Evolutionary conservation across 2,888 invertebrate genomes (phyloP).

Genomic region (Meiosimyza platycephala): DNA sequence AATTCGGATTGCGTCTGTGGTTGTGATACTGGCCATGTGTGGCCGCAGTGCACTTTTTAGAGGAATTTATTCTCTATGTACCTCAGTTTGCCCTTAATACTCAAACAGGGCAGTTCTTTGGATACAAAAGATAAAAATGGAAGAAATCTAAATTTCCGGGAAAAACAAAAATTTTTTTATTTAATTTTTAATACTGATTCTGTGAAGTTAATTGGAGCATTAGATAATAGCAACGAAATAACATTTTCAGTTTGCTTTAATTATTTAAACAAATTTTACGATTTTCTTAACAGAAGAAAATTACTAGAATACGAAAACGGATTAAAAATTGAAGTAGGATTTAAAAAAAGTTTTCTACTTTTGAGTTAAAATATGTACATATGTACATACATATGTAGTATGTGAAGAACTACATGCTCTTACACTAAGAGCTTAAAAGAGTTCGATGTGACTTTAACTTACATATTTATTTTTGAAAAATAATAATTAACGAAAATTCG

Average conservation of each 20-base stretch:
- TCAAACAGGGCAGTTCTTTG: constrained; percentile 40
- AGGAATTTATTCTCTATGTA: background rate
- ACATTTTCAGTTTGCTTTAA: background rate
- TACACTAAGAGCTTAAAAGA: no score
- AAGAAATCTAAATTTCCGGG: background rate
- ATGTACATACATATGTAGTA: no score
- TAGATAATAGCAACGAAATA: constrained; percentile 39
- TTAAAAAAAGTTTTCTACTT: no score
- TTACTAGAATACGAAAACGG: background rate
- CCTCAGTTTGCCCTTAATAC: constrained; percentile 41
- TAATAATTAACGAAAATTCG: no score
- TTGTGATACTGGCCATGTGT: constrained; percentile 2
- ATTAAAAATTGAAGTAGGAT: background rate
- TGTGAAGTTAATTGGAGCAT: constrained; percentile 55
- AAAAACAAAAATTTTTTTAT: constrained; percentile 37
- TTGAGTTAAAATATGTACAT: no score
- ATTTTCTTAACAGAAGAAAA: background rate
- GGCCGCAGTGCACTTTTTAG: constrained; percentile 20
- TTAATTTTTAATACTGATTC: constrained; percentile 58
- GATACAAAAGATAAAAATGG: constrained; percentile 15
- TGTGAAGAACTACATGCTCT: no score
- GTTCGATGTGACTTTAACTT: no score
- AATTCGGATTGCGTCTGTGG: background rate
- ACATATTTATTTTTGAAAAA: no score
- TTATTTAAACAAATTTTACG: background rate